phyloP scores from a whole-genome alignment of 2,888 invertebrate species.

The Apotomis turbidana region DNA sequence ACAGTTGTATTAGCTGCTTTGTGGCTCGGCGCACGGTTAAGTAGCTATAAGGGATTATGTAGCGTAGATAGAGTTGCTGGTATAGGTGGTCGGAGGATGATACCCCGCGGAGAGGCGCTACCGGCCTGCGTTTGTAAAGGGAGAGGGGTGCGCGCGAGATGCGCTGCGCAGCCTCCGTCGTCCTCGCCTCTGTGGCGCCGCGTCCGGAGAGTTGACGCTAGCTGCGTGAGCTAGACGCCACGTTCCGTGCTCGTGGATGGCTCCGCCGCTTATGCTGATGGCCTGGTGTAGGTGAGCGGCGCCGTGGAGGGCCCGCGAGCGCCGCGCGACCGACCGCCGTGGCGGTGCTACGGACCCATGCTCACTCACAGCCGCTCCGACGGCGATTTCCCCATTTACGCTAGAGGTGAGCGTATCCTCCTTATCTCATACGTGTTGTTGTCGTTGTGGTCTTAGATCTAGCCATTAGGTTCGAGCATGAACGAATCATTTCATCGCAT shows the following conservation, averaged over 20 bases:
- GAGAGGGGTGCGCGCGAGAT: slow-evolving; percentile 77
- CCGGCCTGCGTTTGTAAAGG: slow-evolving; percentile 49
- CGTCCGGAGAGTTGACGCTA: slow-evolving; percentile 69
- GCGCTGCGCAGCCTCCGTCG: slow-evolving; percentile 79
- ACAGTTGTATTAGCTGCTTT: not conserved
- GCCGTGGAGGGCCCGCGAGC: slow-evolving; percentile 82
- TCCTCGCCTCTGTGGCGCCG: slow-evolving; percentile 71
- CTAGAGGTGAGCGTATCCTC: slow-evolving; percentile 85
- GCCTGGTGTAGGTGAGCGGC: slow-evolving; percentile 73
- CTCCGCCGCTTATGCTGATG: slow-evolving; percentile 70
- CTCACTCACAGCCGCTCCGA: slow-evolving; percentile 93
- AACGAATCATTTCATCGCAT: slow-evolving; percentile 29
- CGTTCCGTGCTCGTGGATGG: slow-evolving; percentile 57
- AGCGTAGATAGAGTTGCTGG: slow-evolving; percentile 19
- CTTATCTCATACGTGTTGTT: slow-evolving; percentile 42
- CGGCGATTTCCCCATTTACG: slow-evolving; percentile 92
- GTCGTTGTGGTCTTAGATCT: slow-evolving; percentile 41
- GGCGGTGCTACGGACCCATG: slow-evolving; percentile 88
- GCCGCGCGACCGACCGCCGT: slow-evolving; percentile 80
- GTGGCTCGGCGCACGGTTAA: not conserved
- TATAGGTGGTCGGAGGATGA: slow-evolving; percentile 30
- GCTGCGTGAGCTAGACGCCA: slow-evolving; percentile 64
- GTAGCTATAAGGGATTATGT: slow-evolving; percentile 26
- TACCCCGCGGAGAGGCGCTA: slow-evolving; percentile 34
- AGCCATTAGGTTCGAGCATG: slow-evolving; percentile 37